Percentiles rank a stretch among this genome's conserved stretches.
These are phyloP conservation scores for Nephila pilipes DNA, from an alignment of 1,140 invertebrate genomes.

Conservation along the genomic window DNA sequence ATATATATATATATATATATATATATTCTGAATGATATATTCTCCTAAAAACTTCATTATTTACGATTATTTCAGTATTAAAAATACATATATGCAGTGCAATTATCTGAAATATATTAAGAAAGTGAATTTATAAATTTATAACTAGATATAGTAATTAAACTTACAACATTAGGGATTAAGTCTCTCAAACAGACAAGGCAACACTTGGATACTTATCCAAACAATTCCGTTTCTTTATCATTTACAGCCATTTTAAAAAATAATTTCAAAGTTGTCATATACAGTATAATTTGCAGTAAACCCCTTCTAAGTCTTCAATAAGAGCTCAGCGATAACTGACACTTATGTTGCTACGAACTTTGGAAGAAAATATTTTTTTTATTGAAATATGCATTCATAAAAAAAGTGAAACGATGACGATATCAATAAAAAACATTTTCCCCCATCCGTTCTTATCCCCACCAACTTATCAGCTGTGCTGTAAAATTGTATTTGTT, in stretches of 20 bases:
- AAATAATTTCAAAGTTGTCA: neutral
- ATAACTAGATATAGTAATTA: too few relatives aligned
- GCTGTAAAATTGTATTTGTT: constrained; percentile 70
- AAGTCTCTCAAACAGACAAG: too few relatives aligned
- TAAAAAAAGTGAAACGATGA: constrained; percentile 42
- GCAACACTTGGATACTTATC: too few relatives aligned
- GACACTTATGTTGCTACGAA: constrained; percentile 34
- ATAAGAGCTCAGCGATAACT: neutral
- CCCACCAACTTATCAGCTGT: constrained; percentile 30
- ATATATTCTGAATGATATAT: too few relatives aligned
- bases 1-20: too few relatives aligned
- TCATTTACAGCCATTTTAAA: neutral
- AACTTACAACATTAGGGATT: too few relatives aligned
- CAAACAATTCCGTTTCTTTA: too few relatives aligned
- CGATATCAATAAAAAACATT: constrained; percentile 53
- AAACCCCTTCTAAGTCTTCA: neutral
- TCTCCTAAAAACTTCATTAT: too few relatives aligned
- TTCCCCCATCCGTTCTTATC: constrained; percentile 10
- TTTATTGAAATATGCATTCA: constrained; percentile 54
- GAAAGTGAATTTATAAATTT: too few relatives aligned
- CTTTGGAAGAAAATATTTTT: constrained; percentile 40
- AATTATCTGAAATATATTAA: too few relatives aligned
- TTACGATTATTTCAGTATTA: too few relatives aligned
- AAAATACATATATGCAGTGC: too few relatives aligned
- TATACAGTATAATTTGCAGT: neutral